These are phyloP conservation scores for Platichthys stellatus DNA, from an alignment of 2,113 vertebrate species.

Conservation along the genomic window DNA sequence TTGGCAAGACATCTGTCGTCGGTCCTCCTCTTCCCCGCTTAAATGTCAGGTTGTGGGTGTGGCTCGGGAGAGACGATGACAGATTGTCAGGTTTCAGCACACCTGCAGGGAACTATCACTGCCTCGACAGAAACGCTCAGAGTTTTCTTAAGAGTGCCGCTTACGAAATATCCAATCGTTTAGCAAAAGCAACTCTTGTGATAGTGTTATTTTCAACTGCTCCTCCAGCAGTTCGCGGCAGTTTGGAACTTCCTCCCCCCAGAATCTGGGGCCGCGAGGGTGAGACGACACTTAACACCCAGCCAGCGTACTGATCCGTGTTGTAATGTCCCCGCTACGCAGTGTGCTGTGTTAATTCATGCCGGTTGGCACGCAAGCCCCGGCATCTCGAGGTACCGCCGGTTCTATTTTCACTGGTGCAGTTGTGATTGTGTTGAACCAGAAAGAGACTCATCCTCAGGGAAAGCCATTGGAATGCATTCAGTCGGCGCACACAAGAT, in stretches of 20 bases:
- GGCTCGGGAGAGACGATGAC: constrained; percentile 60
- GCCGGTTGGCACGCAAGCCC: constrained; percentile 58
- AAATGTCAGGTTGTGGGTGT: constrained; percentile 73
- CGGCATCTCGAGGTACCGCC: constrained; percentile 54
- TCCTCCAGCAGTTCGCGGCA: not conserved
- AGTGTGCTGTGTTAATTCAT: constrained; percentile 66
- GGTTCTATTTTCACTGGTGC: constrained; percentile 62
- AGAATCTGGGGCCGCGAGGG: constrained; percentile 3
- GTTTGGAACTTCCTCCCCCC: not conserved
- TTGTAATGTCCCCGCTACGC: constrained; percentile 59
- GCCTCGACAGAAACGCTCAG: constrained; percentile 39
- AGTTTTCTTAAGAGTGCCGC: constrained; percentile 23
- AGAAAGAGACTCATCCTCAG: constrained; percentile 48
- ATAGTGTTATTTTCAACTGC: not conserved
- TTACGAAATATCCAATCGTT: constrained; percentile 28
- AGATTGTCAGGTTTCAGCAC: constrained; percentile 72
- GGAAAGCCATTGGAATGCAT: constrained; percentile 75
- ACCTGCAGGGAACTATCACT: constrained; percentile 69
- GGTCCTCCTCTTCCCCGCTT: constrained; percentile 51
- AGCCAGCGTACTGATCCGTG: constrained; percentile 65
- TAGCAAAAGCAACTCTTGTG: constrained; percentile 10
- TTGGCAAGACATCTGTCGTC: constrained; percentile 78
- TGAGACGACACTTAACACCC: constrained; percentile 46
- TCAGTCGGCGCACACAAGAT: constrained; percentile 64
- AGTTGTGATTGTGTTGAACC: constrained; percentile 49